Evolutionary conservation across 2,888 invertebrate genomes (phyloP), one percentile per base, ranked within the genome.

Genomic region (Lasioglossum calceatum): DNA sequence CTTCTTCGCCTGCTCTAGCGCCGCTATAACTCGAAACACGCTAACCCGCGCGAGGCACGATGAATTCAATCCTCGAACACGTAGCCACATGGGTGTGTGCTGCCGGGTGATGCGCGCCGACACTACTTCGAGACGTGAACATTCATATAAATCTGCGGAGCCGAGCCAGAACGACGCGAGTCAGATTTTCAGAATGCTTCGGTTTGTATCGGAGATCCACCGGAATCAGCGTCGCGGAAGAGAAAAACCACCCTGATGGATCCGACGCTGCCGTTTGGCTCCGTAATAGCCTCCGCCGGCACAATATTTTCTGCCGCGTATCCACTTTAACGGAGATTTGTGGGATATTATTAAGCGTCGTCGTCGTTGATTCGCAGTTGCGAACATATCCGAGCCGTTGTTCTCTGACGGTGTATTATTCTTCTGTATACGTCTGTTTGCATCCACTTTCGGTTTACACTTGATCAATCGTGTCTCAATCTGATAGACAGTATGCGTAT

Each of bases 11-110:
- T 54, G 47, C 47, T 19, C 19, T 16, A 70, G n/a, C 77, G 23
- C 19, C 73, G 54, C 54, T 61, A 23, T 36, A 73, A 67, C 77
- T 39, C 42, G 71, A 70, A 70, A 39, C 71, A 42, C 42, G 42
- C 42, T 42, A 23, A 71, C 71, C 42, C n/a, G 71, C 39, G 71
- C 42, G 71, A 23, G 42, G 12, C 42, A n/a, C 27, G 72, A 23
- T 2, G 32, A 10, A 50, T 73, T 19, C 70, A 39, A 47, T 50
- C 73, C 73, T 47, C 50, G 50, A 32, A 50, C 73, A 32, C 50
- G 50, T 47, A 73, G 10, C 19, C n/a, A 1, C 12, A 12, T 12
- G 58, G 58, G 1, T 58, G 58, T 27, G 47, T 73, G 50, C 58
- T 16, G 16, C 19, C 27, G 27, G 16, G 27, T 2, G 70, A 70